These are phyloP conservation scores for Podilymbus podiceps DNA, from an alignment of 2,113 vertebrate species.

Conservation along the genomic window DNA sequence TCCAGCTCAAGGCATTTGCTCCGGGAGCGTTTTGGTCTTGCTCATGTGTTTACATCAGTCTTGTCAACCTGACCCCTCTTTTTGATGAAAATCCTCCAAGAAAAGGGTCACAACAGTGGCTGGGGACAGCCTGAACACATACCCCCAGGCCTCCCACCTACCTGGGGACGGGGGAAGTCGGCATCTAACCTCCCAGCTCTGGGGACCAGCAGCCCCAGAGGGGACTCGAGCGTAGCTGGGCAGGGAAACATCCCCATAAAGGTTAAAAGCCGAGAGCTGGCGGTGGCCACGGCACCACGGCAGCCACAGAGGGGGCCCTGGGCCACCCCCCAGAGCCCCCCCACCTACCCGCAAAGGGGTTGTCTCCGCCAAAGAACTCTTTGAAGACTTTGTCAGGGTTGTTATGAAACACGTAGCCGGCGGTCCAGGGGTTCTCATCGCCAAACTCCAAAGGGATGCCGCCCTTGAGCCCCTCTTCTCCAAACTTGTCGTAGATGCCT, in stretches of 20 bases:
- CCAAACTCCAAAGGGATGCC: constrained; percentile 84
- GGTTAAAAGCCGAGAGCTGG: neutral
- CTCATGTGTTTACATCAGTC: accelerated
- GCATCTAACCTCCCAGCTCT: too few species aligned
- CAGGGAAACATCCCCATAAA: neutral
- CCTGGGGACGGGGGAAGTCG: accelerated
- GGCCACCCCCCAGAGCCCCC: accelerated
- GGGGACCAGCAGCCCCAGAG: neutral
- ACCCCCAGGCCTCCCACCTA: neutral
- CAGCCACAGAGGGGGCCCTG: too few species aligned
- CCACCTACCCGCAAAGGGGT: constrained; percentile 88
- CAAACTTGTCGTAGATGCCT: constrained; percentile 92
- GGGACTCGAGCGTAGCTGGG: neutral
- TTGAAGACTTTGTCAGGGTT: constrained; percentile 88
- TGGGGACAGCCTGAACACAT: neutral
- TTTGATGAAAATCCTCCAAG: neutral
- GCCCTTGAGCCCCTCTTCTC: constrained; percentile 89
- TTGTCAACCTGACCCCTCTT: neutral
- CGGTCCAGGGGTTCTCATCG: constrained; percentile 79
- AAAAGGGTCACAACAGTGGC: neutral
- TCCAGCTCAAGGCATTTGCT: accelerated
- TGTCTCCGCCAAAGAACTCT: constrained; percentile 92
- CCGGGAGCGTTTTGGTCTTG: neutral
- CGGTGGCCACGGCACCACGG: accelerated
- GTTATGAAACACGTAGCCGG: constrained; percentile 86